Percentiles rank a stretch among this genome's conserved stretches.
These are phyloP conservation scores for Peucedramus taeniatus DNA, from an alignment of 2,113 vertebrate genomes.

Conservation along the genomic window DNA sequence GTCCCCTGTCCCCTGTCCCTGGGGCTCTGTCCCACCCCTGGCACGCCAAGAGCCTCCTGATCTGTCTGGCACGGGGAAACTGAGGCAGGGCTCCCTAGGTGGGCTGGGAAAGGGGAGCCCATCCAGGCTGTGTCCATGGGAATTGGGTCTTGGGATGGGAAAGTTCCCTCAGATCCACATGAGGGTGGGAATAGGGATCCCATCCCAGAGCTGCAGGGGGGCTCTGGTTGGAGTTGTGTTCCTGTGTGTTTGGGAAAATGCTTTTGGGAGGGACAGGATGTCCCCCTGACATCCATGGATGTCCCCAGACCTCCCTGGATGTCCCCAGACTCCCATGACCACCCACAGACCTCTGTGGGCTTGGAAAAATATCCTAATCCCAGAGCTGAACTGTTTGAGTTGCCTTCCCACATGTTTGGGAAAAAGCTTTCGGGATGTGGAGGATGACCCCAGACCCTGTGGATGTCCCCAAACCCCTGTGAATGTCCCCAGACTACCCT, in stretches of 20 bases:
- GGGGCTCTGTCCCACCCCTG: neutral
- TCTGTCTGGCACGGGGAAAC: neutral
- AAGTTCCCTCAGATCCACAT: neutral
- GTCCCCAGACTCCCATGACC: neutral
- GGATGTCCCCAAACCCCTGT: neutral
- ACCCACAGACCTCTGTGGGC: neutral
- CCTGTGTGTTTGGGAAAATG: neutral
- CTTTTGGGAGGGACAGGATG: neutral
- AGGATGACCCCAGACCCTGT: rapidly evolving
- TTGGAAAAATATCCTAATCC: neutral
- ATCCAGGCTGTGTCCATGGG: neutral
- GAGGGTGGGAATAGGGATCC: neutral
- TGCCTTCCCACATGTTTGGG: neutral
- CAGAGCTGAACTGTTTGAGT: neutral
- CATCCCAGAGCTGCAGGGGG: neutral
- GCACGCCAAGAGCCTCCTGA: too few species aligned
- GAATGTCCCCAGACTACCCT: neutral
- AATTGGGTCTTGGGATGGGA: neutral
- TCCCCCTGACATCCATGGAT: rapidly evolving
- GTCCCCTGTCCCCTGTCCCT: neutral
- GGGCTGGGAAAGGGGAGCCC: neutral
- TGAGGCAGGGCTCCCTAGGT: neutral
- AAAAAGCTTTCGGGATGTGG: neutral
- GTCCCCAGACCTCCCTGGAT: neutral
- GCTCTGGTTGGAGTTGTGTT: neutral